Evolutionary conservation across 2,113 vertebrate species (phyloP).

Genomic region (Crotalus helleri): DNA sequence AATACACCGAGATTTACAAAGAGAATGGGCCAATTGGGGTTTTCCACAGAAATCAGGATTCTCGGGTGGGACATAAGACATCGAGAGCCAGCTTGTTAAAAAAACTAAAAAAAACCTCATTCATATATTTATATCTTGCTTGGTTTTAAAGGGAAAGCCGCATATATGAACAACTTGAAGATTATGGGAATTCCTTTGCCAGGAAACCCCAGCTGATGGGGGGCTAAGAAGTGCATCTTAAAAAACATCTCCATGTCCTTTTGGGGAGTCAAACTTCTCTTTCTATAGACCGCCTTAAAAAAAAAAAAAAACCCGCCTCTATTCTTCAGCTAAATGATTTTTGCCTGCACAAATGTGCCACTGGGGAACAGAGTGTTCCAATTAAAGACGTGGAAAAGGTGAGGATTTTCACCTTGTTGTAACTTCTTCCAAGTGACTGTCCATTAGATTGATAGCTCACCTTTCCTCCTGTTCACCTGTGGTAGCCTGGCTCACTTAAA

Average conservation of each 20-base stretch:
- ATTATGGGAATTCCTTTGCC: slow-evolving; percentile 12
- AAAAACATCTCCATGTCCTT: not conserved
- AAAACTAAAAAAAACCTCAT: not conserved
- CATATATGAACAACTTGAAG: not conserved
- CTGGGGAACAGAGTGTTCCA: not conserved
- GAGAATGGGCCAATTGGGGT: not conserved
- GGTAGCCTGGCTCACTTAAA: not conserved
- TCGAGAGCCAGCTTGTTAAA: not conserved
- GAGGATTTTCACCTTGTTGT: not conserved
- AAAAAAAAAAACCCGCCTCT: not conserved
- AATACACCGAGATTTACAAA: not conserved
- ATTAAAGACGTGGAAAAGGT: not conserved
- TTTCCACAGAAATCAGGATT: slow-evolving; percentile 1
- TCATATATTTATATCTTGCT: not conserved
- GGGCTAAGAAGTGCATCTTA: not conserved
- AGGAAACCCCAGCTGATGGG: not conserved
- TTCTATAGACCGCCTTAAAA: not conserved
- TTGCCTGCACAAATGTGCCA: not conserved
- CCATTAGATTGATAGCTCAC: not conserved
- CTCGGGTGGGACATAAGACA: not conserved
- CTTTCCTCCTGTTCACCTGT: not conserved
- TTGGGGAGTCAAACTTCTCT: not conserved
- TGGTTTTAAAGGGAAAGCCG: not conserved
- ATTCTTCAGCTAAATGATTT: slow-evolving; percentile 6
- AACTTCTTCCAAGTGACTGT: not conserved